Evolutionary conservation across 2,113 vertebrate species (phyloP).

Genomic region (Callopanchax toddi): DNA sequence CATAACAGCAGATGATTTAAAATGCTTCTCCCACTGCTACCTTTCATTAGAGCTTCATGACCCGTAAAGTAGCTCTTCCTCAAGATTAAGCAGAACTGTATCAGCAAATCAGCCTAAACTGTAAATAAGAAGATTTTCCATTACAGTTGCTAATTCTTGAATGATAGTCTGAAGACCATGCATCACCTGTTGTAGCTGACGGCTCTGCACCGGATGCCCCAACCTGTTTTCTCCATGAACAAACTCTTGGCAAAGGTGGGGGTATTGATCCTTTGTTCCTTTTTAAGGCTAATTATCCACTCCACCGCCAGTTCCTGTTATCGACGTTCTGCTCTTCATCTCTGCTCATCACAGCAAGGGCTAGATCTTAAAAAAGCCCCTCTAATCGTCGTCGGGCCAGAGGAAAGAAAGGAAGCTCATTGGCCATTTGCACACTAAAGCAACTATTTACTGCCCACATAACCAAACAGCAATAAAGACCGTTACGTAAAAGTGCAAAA

Average conservation of each 20-base stretch:
- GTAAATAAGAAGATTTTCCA: slow-evolving; percentile 15
- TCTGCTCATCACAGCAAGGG: slow-evolving; percentile 54
- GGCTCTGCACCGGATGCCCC: slow-evolving; percentile 30
- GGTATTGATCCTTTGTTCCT: slow-evolving; percentile 72
- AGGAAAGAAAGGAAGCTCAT: slow-evolving; percentile 1
- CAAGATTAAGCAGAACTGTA: background rate
- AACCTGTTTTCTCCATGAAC: slow-evolving; percentile 57
- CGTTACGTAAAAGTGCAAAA: background rate
- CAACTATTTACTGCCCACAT: background rate
- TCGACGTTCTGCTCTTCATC: slow-evolving; percentile 72
- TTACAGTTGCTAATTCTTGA: slow-evolving; percentile 37
- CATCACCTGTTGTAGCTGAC: slow-evolving; percentile 34
- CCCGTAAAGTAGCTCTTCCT: slow-evolving; percentile 8
- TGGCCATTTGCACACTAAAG: background rate
- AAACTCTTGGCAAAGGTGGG: slow-evolving; percentile 43
- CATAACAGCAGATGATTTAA: slow-evolving; percentile 1
- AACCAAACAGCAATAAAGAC: background rate
- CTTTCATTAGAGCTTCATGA: slow-evolving; percentile 5
- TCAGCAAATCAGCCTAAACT: slow-evolving; percentile 21
- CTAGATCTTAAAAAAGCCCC: slow-evolving; percentile 41
- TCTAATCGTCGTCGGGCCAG: slow-evolving; percentile 45
- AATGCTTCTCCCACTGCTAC: slow-evolving; percentile 11
- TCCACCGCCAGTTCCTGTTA: slow-evolving; percentile 71
- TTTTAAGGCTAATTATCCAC: slow-evolving; percentile 78
- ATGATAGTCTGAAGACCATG: slow-evolving; percentile 18